phyloP scores from a whole-genome alignment of 2,888 invertebrate species.

The Drosophila peninsularis region DNA sequence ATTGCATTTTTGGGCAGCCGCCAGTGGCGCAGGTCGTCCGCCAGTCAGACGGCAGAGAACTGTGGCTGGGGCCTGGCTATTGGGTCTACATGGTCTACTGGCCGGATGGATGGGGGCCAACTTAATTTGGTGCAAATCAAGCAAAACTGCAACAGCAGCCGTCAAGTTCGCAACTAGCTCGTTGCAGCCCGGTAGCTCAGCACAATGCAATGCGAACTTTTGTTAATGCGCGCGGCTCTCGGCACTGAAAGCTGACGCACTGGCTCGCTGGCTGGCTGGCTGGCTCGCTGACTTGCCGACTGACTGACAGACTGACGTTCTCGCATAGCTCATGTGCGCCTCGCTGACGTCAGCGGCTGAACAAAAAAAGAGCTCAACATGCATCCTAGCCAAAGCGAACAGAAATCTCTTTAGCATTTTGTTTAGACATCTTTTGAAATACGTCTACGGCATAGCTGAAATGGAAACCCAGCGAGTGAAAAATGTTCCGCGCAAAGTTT shows the following conservation, averaged over 20 bases:
- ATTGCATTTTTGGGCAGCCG: conserved; percentile 79
- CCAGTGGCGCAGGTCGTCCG: conserved; percentile 36
- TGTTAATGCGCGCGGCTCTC: conserved; percentile 30
- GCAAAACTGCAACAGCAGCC: conserved; percentile 71
- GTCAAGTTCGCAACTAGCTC: conserved; percentile 44
- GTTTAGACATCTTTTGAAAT: conserved; percentile 59
- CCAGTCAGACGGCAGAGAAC: conserved; percentile 24
- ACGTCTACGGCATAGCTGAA: conserved; percentile 29
- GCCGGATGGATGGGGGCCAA: conserved; percentile 56
- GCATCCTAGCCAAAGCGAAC: conserved; percentile 40
- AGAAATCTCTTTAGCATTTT: conserved; percentile 42
- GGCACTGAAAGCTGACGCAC: conserved; percentile 20
- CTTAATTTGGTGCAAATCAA: conserved; percentile 78
- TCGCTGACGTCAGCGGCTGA: conserved; percentile 59
- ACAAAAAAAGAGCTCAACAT: conserved; percentile 16
- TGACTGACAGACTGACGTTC: conserved; percentile 11
- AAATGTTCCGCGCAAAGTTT: conserved; percentile 35
- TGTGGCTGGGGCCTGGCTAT: conserved; percentile 19
- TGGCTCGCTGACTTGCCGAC: neutral
- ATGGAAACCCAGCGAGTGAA: conserved; percentile 28
- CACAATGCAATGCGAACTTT: conserved; percentile 39
- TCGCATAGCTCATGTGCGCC: conserved; percentile 43
- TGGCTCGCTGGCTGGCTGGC: conserved; percentile 9
- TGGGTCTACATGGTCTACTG: conserved; percentile 55
- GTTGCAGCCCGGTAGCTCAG: conserved; percentile 23